phyloP scores from a whole-genome alignment of 2,888 invertebrate species.

The Lycia hirtaria region DNA sequence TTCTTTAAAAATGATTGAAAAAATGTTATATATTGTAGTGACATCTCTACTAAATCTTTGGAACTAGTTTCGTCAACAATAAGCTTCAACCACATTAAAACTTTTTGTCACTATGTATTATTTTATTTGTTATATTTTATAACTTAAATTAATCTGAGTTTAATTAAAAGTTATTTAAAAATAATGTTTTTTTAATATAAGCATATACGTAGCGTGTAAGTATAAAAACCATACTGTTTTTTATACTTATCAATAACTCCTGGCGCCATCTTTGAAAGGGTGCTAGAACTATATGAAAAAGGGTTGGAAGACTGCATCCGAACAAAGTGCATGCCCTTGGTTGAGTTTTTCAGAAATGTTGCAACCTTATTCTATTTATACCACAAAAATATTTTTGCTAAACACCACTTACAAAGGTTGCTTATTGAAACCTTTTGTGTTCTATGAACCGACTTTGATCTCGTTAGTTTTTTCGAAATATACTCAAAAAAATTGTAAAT shows the following conservation, averaged over 20 bases:
- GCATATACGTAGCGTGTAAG: too few relatives aligned
- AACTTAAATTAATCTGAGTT: not conserved
- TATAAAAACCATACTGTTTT: too few relatives aligned
- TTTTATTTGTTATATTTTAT: not conserved
- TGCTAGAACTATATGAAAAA: conserved; percentile 46
- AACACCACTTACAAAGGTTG: not conserved
- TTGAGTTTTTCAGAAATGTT: conserved; percentile 26
- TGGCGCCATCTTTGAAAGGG: conserved; percentile 73
- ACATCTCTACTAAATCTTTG: conserved; percentile 33
- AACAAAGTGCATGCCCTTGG: conserved; percentile 52
- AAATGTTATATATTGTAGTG: conserved; percentile 15
- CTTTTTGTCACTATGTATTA: not conserved
- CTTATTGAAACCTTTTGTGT: too few relatives aligned
- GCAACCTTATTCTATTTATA: conserved; percentile 12
- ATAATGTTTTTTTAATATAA: too few relatives aligned
- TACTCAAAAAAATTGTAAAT: too few relatives aligned
- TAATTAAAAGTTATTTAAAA: not conserved
- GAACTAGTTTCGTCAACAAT: conserved; percentile 11
- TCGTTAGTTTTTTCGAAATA: too few relatives aligned
- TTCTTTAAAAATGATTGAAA: not conserved
- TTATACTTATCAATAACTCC: not conserved
- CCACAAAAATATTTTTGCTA: not conserved
- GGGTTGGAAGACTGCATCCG: conserved; percentile 54
- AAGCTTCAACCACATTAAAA: not conserved
- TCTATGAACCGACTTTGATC: too few relatives aligned